These are phyloP conservation scores for Zosterops lateralis DNA, from an alignment of 2,113 vertebrate genomes.

Conservation along the genomic window DNA sequence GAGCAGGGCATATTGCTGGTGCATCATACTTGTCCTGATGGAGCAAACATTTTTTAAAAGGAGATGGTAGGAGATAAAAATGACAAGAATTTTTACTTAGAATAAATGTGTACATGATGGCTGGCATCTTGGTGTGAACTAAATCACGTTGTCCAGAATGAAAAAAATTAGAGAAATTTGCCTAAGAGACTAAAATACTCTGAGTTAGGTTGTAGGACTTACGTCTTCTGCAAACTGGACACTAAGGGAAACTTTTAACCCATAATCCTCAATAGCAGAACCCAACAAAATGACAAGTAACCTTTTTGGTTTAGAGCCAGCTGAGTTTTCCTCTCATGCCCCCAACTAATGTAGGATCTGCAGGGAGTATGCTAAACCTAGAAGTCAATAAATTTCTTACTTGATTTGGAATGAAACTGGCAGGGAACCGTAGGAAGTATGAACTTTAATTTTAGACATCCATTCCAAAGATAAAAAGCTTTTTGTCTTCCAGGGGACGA, in stretches of 20 bases:
- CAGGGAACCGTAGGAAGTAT: conserved; percentile 7
- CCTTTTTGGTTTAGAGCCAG: background rate
- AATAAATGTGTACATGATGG: background rate
- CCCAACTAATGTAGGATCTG: background rate
- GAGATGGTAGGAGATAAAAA: background rate
- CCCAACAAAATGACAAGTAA: background rate
- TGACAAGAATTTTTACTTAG: background rate
- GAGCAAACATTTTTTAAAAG: background rate
- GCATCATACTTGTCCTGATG: background rate
- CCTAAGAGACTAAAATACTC: background rate
- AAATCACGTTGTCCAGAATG: background rate
- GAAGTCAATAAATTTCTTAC: background rate
- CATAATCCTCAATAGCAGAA: background rate
- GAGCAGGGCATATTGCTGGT: background rate
- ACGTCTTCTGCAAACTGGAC: background rate
- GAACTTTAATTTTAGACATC: conserved; percentile 30
- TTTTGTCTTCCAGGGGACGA: conserved; percentile 28
- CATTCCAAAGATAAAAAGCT: conserved; percentile 32
- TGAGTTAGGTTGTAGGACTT: background rate
- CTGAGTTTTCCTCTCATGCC: background rate
- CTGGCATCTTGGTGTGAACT: background rate
- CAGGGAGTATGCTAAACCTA: background rate
- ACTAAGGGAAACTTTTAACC: background rate
- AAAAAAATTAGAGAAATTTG: background rate
- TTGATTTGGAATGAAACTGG: background rate